Evolutionary conservation across 2,888 invertebrate species (phyloP).

Genomic region (Helicoverpa assulta): DNA sequence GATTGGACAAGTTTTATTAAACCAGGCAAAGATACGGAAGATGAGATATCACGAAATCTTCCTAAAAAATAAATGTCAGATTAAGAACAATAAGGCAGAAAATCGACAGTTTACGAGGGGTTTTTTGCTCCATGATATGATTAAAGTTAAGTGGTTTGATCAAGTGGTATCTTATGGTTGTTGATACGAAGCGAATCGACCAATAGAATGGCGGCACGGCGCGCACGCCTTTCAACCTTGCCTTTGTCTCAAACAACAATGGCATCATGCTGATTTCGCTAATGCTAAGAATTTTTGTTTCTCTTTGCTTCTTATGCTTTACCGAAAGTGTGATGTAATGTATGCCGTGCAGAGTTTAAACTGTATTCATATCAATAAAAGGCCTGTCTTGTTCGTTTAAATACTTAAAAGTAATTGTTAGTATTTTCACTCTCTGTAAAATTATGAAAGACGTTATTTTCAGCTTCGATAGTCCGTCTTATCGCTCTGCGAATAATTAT

Average conservation of each 20-base stretch:
- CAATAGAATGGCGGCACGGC: slow-evolving; percentile 52
- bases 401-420: not conserved
- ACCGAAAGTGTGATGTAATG: not conserved
- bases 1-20: slow-evolving; percentile 2
- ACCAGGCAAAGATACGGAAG: slow-evolving; percentile 17
- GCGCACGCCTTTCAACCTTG: slow-evolving; percentile 58
- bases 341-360: slow-evolving; percentile 2
- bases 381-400: not conserved
- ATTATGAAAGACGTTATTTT: not conserved
- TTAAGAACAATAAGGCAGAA: slow-evolving; percentile 3
- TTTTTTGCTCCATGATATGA: slow-evolving; percentile 5
- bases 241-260: slow-evolving; percentile 49
- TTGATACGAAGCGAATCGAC: slow-evolving; percentile 46
- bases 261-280: slow-evolving; percentile 50
- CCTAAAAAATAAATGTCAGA: slow-evolving; percentile 27
- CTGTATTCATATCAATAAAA: not conserved
- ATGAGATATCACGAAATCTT: slow-evolving; percentile 22
- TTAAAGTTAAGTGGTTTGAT: slow-evolving; percentile 42
- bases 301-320: not conserved
- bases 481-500: slow-evolving; percentile 22
- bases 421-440: not conserved
- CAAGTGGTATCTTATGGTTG: slow-evolving; percentile 56
- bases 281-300: slow-evolving; percentile 11
- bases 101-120: not conserved
- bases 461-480: slow-evolving; percentile 7